A percentile compares a stretch with the other conserved stretches of the same genome.
Evolutionary conservation across 2,888 invertebrate genomes (phyloP).

Genomic region (Xylota segnis): DNA sequence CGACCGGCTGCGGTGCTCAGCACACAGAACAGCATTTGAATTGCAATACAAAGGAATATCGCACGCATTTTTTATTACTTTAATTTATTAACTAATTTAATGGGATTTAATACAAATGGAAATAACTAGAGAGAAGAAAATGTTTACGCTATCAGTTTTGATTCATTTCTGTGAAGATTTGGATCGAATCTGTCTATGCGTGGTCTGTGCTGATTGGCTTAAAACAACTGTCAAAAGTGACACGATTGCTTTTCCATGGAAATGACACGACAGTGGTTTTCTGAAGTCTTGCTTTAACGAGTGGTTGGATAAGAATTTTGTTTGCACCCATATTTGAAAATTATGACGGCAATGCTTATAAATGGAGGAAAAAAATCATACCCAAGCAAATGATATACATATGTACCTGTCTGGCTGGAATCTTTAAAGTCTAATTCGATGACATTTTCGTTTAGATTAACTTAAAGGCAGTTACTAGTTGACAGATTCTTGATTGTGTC

Average conservation of each 20-base stretch:
- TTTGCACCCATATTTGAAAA: no score
- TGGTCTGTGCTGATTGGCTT: slow-evolving; percentile 81
- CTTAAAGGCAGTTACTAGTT: no score
- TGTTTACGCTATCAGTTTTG: slow-evolving; percentile 76
- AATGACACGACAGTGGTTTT: slow-evolving; percentile 19
- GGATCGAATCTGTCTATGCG: slow-evolving; percentile 79
- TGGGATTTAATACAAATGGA: slow-evolving; percentile 45
- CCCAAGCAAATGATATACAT: no score
- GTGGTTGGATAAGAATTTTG: background rate
- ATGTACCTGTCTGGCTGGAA: no score
- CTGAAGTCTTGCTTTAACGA: accelerated
- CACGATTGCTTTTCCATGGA: slow-evolving; percentile 47
- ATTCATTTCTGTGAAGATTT: slow-evolving; percentile 42
- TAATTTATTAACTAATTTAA: slow-evolving; percentile 68
- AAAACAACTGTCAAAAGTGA: slow-evolving; percentile 65
- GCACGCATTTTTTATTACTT: slow-evolving; percentile 58
- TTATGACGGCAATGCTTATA: no score
- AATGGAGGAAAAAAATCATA: no score
- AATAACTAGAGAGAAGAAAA: slow-evolving; percentile 52
- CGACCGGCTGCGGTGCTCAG: slow-evolving; percentile 87
- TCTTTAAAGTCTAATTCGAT: no score
- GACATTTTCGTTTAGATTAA: no score
- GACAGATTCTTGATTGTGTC: no score
- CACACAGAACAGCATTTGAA: slow-evolving; percentile 79
- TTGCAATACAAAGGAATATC: slow-evolving; percentile 41